These are phyloP conservation scores for Perca fluviatilis DNA, from an alignment of 2,113 vertebrate genomes.

Conservation along the genomic window DNA sequence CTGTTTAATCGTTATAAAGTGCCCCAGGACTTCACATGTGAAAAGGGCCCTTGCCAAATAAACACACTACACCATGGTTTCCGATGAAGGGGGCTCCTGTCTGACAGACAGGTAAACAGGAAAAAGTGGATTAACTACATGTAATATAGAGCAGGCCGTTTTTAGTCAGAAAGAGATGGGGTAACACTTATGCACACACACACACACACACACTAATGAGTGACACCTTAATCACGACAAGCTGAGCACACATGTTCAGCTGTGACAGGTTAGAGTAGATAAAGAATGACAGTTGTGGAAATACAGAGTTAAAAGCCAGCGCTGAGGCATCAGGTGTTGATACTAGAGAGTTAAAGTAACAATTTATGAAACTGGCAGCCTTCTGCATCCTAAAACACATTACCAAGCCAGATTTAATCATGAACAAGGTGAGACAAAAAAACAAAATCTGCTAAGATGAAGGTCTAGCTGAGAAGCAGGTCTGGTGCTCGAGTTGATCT, in stretches of 20 bases:
- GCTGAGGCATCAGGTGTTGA: slow-evolving; percentile 39
- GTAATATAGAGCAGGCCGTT: slow-evolving; percentile 52
- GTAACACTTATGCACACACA: slow-evolving; percentile 25
- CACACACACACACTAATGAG: slow-evolving; percentile 51
- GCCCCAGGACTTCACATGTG: slow-evolving; percentile 45
- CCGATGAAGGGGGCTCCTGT: slow-evolving; percentile 55
- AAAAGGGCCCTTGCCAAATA: slow-evolving; percentile 62
- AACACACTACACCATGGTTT: slow-evolving; percentile 59
- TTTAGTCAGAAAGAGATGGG: slow-evolving; percentile 19
- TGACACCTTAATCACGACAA: slow-evolving; percentile 69
- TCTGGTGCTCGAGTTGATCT: neutral
- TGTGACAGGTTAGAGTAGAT: slow-evolving; percentile 28
- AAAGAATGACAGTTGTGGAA: slow-evolving; percentile 28
- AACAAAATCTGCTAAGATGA: neutral
- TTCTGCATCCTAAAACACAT: slow-evolving; percentile 23
- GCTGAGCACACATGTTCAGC: slow-evolving; percentile 62
- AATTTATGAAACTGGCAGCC: slow-evolving; percentile 27
- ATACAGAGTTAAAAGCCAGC: slow-evolving; percentile 19
- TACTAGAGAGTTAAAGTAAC: slow-evolving; percentile 24
- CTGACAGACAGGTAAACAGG: slow-evolving; percentile 80
- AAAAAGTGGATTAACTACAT: slow-evolving; percentile 73
- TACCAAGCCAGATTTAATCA: slow-evolving; percentile 16
- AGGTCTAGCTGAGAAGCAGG: neutral
- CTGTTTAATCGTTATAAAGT: slow-evolving; percentile 41
- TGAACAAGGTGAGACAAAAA: slow-evolving; percentile 13